These are phyloP conservation scores for Dorcus hopei DNA, from an alignment of 2,888 invertebrate genomes.

Conservation along the genomic window DNA sequence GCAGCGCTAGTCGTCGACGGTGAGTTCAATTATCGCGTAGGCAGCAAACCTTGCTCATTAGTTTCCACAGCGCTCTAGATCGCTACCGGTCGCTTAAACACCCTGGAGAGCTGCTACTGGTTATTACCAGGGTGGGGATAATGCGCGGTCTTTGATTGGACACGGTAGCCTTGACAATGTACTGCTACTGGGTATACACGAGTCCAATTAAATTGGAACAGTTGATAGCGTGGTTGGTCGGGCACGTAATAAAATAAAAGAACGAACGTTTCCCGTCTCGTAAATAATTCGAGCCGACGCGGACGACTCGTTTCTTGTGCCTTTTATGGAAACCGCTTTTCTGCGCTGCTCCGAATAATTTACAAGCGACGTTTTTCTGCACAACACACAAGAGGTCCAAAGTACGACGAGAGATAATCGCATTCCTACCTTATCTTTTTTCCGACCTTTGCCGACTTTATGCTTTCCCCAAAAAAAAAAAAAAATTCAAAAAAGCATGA, in stretches of 20 bases:
- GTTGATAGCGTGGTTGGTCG: conserved; percentile 1
- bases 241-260: background rate
- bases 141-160: conserved; percentile 27
- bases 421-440: no score
- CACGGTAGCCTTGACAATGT: conserved; percentile 19
- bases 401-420: no score
- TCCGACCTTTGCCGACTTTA: no score
- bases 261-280: background rate
- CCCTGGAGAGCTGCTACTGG: conserved; percentile 33
- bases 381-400: no score
- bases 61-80: conserved; percentile 28
- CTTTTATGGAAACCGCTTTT: no score
- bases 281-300: background rate
- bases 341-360: no score
- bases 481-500: no score
- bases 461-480: no score
- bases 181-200: conserved; percentile 21
- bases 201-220: conserved; percentile 20
- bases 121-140: conserved; percentile 27
- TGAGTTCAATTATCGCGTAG: conserved; percentile 12
- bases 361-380: no score
- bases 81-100: conserved; percentile 30
- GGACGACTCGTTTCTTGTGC: no score
- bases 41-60: conserved; percentile 14
- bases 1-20: background rate